Evolutionary conservation across 2,797 vertebrate species (phyloP).

Genomic region (Sebastes cheni): DNA sequence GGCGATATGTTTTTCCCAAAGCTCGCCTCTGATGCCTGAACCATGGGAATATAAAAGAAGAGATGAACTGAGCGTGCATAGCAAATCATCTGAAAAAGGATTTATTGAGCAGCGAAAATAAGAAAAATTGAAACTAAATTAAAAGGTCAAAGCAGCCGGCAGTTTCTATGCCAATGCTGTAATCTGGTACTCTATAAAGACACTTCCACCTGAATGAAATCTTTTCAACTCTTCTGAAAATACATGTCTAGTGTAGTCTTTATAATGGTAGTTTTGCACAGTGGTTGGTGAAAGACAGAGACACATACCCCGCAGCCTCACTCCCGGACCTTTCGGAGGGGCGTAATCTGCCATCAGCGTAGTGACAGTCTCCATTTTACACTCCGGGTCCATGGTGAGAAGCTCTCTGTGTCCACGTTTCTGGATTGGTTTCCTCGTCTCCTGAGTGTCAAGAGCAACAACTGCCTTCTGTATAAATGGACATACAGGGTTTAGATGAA

Average conservation of each 20-base stretch:
- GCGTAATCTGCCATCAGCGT: conserved; percentile 51
- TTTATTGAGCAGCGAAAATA: background rate
- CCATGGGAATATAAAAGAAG: conserved; percentile 19
- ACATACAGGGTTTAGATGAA: background rate
- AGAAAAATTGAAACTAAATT: background rate
- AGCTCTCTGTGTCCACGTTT: conserved; percentile 68
- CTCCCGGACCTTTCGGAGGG: conserved; percentile 44
- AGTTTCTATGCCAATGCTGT: background rate
- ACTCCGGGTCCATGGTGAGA: conserved; percentile 51
- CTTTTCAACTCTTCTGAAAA: conserved; percentile 1
- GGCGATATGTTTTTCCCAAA: conserved; percentile 71
- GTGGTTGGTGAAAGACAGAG: background rate
- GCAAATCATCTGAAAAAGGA: background rate
- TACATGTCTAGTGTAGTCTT: background rate
- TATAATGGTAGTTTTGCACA: background rate
- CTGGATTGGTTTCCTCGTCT: conserved; percentile 28
- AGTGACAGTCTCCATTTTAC: conserved; percentile 67
- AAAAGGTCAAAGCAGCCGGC: background rate
- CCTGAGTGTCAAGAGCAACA: conserved; percentile 35
- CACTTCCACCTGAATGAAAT: background rate
- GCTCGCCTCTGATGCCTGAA: conserved; percentile 75
- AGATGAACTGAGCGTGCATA: background rate
- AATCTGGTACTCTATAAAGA: background rate
- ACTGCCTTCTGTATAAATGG: conserved; percentile 54
- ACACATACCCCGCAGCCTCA: conserved; percentile 71